Evolutionary conservation across 2,888 invertebrate species (phyloP).

Genomic region (Eugnorisma glareosa): DNA sequence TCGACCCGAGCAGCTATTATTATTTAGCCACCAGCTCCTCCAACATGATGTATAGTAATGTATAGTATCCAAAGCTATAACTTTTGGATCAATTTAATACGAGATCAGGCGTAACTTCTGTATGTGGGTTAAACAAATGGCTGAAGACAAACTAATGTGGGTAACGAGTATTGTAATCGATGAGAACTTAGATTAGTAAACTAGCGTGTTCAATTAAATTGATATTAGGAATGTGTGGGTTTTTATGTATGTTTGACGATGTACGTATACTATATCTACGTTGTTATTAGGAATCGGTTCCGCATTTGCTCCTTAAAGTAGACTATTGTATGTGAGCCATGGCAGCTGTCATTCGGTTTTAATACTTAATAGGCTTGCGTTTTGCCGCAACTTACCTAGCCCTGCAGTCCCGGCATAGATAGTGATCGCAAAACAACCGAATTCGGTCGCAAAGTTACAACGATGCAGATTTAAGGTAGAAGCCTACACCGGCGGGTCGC

Average conservation of each 20-base stretch:
- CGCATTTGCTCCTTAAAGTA: background rate
- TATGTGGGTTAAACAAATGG: conserved; percentile 64
- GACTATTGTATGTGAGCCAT: background rate
- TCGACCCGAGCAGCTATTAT: too few species aligned
- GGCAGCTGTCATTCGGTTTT: background rate
- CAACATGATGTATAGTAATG: background rate
- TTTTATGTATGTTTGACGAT: background rate
- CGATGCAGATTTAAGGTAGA: too few species aligned
- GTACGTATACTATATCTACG: background rate
- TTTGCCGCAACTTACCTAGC: background rate
- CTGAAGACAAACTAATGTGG: conserved; percentile 47
- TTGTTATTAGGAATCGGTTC: background rate
- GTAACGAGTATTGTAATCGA: conserved; percentile 55
- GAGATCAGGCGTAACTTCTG: conserved; percentile 41
- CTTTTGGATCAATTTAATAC: conserved; percentile 44
- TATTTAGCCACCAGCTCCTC: too few species aligned
- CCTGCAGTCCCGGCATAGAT: too few species aligned
- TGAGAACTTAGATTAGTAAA: conserved; percentile 54
- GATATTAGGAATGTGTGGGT: conserved; percentile 5
- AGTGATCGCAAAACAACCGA: too few species aligned
- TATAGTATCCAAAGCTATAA: conserved; percentile 12
- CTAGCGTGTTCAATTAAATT: conserved; percentile 54
- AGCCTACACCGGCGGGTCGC: too few species aligned
- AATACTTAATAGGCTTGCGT: too few species aligned
- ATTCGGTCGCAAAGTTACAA: too few species aligned